phyloP scores from a whole-genome alignment of 2,888 invertebrate genomes.

The Caenorhabditis parvicauda region DNA sequence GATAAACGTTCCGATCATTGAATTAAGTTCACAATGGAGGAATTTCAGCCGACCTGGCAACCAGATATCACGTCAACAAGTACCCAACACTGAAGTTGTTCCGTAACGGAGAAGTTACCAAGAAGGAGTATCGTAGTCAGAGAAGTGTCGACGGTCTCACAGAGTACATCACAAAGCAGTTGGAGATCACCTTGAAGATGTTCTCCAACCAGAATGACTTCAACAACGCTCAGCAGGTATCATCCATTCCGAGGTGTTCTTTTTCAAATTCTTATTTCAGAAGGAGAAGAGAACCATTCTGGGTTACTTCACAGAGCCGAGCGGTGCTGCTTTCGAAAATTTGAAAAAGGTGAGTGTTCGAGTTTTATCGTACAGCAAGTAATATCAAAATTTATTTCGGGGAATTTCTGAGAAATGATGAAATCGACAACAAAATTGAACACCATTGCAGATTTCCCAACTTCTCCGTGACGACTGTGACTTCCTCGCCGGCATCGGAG shows the following conservation, averaged over 20 bases:
- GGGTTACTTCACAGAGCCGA: conserved; percentile 67
- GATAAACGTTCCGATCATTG: neutral
- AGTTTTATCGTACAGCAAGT: neutral
- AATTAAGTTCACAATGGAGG: neutral
- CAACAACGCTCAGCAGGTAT: conserved; percentile 34
- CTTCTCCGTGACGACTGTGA: conserved; percentile 91
- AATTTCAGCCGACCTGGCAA: conserved; percentile 73
- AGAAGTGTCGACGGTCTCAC: conserved; percentile 86
- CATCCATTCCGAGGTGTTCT: no score
- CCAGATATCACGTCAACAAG: conserved; percentile 91
- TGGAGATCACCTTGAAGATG: conserved; percentile 80
- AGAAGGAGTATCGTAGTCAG: conserved; percentile 71
- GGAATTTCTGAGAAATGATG: neutral
- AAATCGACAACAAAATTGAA: conserved; percentile 69
- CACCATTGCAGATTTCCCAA: conserved; percentile 69
- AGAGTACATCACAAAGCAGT: conserved; percentile 82
- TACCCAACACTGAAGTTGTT: conserved; percentile 96
- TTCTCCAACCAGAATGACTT: conserved; percentile 76
- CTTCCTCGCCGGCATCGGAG: conserved; percentile 85
- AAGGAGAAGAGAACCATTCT: conserved; percentile 71
- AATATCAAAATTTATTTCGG: neutral
- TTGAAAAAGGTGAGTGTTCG: conserved; percentile 66
- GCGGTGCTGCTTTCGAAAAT: conserved; percentile 78
- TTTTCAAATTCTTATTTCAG: conserved; percentile 65
- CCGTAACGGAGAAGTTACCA: conserved; percentile 65